Evolutionary conservation across 35 echinoderm and acorn worm species (phyloP).

Genomic region (Patiria miniata): DNA sequence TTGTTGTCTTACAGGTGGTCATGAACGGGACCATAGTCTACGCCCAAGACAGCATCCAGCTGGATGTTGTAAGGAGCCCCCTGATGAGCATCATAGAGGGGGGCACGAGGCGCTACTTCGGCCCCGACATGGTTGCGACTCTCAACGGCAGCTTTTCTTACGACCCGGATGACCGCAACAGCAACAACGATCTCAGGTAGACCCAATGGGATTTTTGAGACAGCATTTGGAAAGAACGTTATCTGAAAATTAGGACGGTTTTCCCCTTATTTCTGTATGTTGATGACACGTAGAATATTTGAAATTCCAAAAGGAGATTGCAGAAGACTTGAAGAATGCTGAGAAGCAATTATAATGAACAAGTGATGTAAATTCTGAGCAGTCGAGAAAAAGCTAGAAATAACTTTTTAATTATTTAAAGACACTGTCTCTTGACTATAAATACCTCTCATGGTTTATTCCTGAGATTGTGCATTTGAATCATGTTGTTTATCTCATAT

Average conservation of each 20-base stretch:
- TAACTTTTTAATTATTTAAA: too few relatives aligned
- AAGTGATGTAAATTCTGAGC: too few relatives aligned
- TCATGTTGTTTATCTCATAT: too few relatives aligned
- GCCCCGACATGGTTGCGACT: conserved; percentile 33
- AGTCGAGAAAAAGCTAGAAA: too few relatives aligned
- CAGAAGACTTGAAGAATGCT: too few relatives aligned
- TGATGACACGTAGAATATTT: not conserved
- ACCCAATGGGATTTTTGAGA: not conserved
- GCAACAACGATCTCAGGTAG: conserved; percentile 63
- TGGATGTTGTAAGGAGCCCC: conserved; percentile 47
- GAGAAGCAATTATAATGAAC: too few relatives aligned
- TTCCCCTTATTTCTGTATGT: not conserved
- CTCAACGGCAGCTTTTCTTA: conserved; percentile 68
- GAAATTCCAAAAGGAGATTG: too few relatives aligned
- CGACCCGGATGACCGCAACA: conserved; percentile 66
- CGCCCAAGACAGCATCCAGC: conserved; percentile 7
- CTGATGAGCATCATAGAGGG: conserved; percentile 81
- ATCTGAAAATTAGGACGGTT: not conserved
- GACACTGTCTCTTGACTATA: too few relatives aligned
- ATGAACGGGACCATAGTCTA: conserved; percentile 95
- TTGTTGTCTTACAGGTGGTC: conserved; percentile 43
- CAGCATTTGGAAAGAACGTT: not conserved
- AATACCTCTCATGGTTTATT: too few relatives aligned
- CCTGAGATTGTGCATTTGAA: too few relatives aligned
- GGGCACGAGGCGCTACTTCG: conserved; percentile 67